Base-by-base conservation (phyloP, 64 coral and sea anemone species). In the Montipora cactus region DNA sequence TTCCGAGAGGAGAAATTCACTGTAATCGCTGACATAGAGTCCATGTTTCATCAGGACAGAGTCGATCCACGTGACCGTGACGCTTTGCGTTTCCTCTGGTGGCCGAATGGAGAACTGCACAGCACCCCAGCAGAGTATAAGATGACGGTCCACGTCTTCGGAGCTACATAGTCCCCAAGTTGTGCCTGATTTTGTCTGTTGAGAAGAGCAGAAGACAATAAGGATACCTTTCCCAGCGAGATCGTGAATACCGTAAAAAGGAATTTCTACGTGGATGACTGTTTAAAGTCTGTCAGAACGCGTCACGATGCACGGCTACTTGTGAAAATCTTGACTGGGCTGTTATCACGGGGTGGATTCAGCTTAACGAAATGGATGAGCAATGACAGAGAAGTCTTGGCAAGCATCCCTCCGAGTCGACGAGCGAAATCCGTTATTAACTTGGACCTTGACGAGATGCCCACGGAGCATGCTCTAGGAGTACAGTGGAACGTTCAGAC, bases 251-350 rank as follows among this genome's bases (percentile, higher is more conserved):
- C 71, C 19, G 49, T 89, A 2, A n/a, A 76, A 6, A 74, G 9
- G 8, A 89, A 73, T 28, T 72, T 89, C 15, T 89, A 89, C 21
- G 70, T 89, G 10, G 87, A 89, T 76, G 87, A 89, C 46, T 53
- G n/a, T 5, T 14, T 89, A 11, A 88, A 89, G 11, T 55, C 47
- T 49, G 87, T 89, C 13, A 14, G 19, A 13, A 49, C 66, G 0
- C n/a, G 20, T 7, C 47, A 51, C 4, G 46, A 14, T 10, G 70
- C 70, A 9, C 5, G 1, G 23, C 4, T 19, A 25, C 70, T 22
- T 4, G 21, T 21, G 4, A 21, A 8, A 74, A 19, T 23, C 5
- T 9, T 74, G 23, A n/a, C 19, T 23, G 16, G 25, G 5, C 75
- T 88, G 18, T n/a, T 88, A 25, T 15, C 66, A 5, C 74, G 51